These are phyloP conservation scores for Drosophila novamexicana DNA, from an alignment of 1,140 invertebrate species.

Conservation along the genomic window DNA sequence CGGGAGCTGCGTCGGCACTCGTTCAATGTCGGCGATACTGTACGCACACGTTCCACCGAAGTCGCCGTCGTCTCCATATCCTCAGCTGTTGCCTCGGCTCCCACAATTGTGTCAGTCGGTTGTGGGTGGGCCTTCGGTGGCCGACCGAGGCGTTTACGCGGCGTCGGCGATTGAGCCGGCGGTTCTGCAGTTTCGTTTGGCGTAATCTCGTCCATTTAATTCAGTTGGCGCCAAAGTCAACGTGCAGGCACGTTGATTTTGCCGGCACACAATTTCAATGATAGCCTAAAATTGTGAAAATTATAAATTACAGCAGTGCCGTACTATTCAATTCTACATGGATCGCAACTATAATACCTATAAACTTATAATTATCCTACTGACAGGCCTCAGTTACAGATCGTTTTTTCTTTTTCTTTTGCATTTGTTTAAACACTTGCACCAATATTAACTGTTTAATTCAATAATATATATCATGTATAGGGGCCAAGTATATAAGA, in stretches of 20 bases:
- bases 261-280: slow-evolving; percentile 11
- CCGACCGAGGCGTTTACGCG: slow-evolving; percentile 15
- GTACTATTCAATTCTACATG: neutral
- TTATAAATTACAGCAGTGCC: neutral
- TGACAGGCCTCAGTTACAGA: neutral
- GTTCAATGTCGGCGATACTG: slow-evolving; percentile 3
- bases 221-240: slow-evolving; percentile 25
- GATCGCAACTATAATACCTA: neutral
- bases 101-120: neutral
- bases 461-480: slow-evolving; percentile 7
- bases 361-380: neutral
- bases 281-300: slow-evolving; percentile 8
- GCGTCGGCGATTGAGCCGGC: neutral
- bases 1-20: slow-evolving; percentile 76
- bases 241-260: slow-evolving; percentile 5
- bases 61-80: neutral
- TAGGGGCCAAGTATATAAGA: neutral
- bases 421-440: slow-evolving; percentile 29
- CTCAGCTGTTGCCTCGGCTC: neutral
- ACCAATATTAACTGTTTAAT: slow-evolving; percentile 11
- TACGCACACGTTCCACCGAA: neutral
- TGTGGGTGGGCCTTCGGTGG: slow-evolving; percentile 4
- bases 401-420: slow-evolving; percentile 9
- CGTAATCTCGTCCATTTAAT: slow-evolving; percentile 14
- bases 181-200: neutral